These are phyloP conservation scores for Pseudorhiza aurosa DNA, from an alignment of 30 jellyfish, hydroid and myxozoan species.

Conservation along the genomic window DNA sequence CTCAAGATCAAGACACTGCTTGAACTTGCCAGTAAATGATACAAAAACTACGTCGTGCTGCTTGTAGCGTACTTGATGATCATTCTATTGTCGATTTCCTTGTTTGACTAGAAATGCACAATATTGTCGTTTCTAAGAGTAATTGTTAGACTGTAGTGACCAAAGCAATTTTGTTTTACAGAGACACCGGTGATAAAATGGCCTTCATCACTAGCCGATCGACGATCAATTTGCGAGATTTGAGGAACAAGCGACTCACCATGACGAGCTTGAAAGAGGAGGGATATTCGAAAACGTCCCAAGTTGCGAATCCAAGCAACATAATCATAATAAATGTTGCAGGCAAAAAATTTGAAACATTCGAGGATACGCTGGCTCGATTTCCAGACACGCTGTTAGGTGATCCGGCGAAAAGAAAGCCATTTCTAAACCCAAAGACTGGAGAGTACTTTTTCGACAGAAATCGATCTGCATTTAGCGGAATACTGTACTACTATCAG, in stretches of 20 bases:
- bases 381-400: slow-evolving; percentile 95
- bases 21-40: too few species aligned
- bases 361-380: slow-evolving; percentile 82
- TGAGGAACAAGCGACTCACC: slow-evolving; percentile 23
- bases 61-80: neutral
- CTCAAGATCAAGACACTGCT: too few species aligned
- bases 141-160: neutral
- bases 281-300: neutral
- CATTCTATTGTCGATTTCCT: neutral
- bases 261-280: slow-evolving; percentile 37
- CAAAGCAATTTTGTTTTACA: neutral
- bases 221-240: slow-evolving; percentile 17
- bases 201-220: slow-evolving; percentile 44
- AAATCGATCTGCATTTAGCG: slow-evolving; percentile 89
- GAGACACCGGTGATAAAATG: slow-evolving; percentile 25
- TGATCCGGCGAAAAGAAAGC: slow-evolving; percentile 81
- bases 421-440: slow-evolving; percentile 69
- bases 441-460: slow-evolving; percentile 95
- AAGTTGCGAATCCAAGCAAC: slow-evolving; percentile 21
- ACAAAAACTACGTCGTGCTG: too few species aligned
- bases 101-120: too few species aligned
- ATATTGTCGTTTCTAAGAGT: neutral
- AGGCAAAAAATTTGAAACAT: slow-evolving; percentile 89
- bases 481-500: slow-evolving; percentile 86
- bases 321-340: slow-evolving; percentile 66